Base-by-base conservation (phyloP, 2,888 invertebrate genomes). In the Trichogramma dendrolimi region DNA sequence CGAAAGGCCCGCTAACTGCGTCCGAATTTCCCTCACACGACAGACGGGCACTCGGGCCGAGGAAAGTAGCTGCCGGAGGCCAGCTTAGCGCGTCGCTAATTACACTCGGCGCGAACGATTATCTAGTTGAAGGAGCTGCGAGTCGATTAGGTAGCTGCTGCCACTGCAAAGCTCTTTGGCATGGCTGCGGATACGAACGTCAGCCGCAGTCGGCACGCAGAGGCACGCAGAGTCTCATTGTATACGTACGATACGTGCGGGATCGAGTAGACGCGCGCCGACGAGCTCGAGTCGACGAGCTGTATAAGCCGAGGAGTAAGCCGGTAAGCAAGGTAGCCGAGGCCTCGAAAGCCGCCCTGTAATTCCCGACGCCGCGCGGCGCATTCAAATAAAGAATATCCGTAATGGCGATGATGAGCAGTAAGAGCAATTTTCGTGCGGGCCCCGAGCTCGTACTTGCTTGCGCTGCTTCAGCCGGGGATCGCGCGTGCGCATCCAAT, bases 351-450 rank as follows among this genome's bases (percentile, higher is more conserved):
- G 72, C 76, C 75, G 75, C 76, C 77, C 77, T 77, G 77, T 78
- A 78, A 78, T 77, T 71, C 72, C 27, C 69, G 69, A 68, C 66
- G 69, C 76, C 73, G 75, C 74, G 71, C 75, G 27, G 27, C 73
- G 70, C 75, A 71, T 73, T 77, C 75, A 76, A 77, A 78, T 77
- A 76, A 77, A 78, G 75, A 77, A 77, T 27, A 27, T 77, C 74
- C 74, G 73, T 78, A 78, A 78, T 77, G 75, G 78, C 77, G 77
- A 77, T 77, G 78, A 78, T 77, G 76, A 77, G 73, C 76, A 69
- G 73, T 27, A 27, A 27, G 27, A 27, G 27, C 27, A 27, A 27
- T 27, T 27, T 27, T 27, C 27, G 27, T 27, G 27, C 27, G 27
- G 27, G 27, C 27, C 27, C 27, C 27, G 27, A 27, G 27, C 27